Evolutionary conservation across 2,888 invertebrate species (phyloP), one percentile per base, ranked within the genome.

Genomic region (Petrophora chlorosata): DNA sequence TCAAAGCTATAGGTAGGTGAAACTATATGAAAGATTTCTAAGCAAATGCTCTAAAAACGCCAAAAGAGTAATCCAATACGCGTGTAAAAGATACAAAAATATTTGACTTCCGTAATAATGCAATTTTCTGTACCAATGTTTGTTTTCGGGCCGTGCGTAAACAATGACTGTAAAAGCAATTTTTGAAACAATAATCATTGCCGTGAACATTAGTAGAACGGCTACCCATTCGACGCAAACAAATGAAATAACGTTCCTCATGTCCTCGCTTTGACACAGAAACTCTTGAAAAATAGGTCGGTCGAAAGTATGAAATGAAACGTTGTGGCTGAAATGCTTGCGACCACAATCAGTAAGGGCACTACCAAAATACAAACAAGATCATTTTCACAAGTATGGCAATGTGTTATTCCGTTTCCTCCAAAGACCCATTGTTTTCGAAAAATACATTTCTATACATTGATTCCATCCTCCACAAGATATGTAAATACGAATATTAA

Each of bases 221-320:
- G 16, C 41, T 14, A 15, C 29, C 39, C 38, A 30, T 49, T 43
- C 43, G 39, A 29, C 26, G 10, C 26, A 34, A 25, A 28, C 49
- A 49, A 49, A 49, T 49, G 49, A 43, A 49, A 49, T 43, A 39
- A 43, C 33, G 42, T 32, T 30, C 32, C 43, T 38, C 49, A 43
- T 49, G 49, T 49, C 49, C 49, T 34, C 42, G 30, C 49, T 49
- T 49, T 49, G 43, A 40, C 42, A 39, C 33, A 16, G 43, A 43
- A 34, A 39, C 49, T 43, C 39, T 34, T 39, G 49, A 49, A 49
- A 49, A 44, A 49, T 49, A 49, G 43, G 43, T 49, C 48, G 47
- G 42, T 48, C 49, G 43, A 49, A 49, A 44, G 44, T 49, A 49
- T 43, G 44, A 49, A 49, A 49, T 39, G 49, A 43, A 49, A 49